Conservation (phyloP, 2,797 vertebrate genomes). For the Crenuchus spilurus region DNA sequence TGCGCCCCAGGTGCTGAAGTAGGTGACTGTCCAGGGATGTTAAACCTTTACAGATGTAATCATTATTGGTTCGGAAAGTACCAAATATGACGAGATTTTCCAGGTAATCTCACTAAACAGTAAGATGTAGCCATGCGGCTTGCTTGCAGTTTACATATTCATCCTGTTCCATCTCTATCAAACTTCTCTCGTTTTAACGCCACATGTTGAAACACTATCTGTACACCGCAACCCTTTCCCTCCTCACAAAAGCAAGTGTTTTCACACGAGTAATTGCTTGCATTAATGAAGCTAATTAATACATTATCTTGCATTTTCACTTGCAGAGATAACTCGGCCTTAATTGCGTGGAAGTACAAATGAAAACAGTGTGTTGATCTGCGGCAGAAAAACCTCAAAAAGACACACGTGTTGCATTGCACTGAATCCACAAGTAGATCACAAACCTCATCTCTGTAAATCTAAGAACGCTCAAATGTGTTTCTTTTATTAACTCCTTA, state of each 20-base stretch:
- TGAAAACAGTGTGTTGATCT: constrained; percentile 11
- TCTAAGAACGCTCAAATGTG: constrained; percentile 56
- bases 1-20: too few species aligned
- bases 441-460: constrained; percentile 50
- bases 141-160: neutral
- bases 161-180: constrained; percentile 19
- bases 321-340: constrained; percentile 39
- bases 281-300: constrained; percentile 50
- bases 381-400: constrained; percentile 14
- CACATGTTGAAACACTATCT: constrained; percentile 19
- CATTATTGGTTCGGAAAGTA: too few species aligned
- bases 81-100: too few species aligned
- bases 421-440: neutral
- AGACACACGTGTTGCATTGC: constrained; percentile 3
- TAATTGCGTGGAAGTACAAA: constrained; percentile 34
- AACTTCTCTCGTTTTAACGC: constrained; percentile 1
- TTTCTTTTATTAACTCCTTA: constrained; percentile 79
- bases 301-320: constrained; percentile 42
- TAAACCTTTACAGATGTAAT: too few species aligned
- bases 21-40: too few species aligned
- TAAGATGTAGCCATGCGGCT: neutral
- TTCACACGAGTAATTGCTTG: constrained; percentile 33
- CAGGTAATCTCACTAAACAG: neutral
- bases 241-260: constrained; percentile 28
- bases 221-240: constrained; percentile 12